A percentile compares a stretch with the other conserved stretches of the same genome.
Conservation (phyloP, 2,113 vertebrate species). For the Pyxicephalus adspersus region DNA sequence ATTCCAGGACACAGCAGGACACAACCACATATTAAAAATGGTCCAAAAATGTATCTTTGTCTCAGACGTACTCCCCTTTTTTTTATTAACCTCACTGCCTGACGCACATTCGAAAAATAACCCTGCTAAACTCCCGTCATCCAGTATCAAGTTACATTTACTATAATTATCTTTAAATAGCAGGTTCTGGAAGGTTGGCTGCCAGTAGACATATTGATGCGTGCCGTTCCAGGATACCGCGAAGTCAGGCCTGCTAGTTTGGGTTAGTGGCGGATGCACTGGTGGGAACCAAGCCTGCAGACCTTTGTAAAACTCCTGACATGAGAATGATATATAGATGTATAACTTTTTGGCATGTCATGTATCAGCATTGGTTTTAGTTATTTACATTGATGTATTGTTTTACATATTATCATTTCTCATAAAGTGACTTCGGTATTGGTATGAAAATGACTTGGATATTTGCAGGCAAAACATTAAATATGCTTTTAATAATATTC, state of each 20-base stretch:
- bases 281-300: no score
- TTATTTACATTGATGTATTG: no score
- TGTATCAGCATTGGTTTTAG: no score
- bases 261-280: no score
- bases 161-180: slow-evolving; percentile 39
- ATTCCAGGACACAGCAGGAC: slow-evolving; percentile 9
- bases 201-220: slow-evolving; percentile 4
- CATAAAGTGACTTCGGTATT: no score
- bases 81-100: neutral
- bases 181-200: slow-evolving; percentile 1
- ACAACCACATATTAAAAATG: slow-evolving; percentile 14
- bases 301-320: no score
- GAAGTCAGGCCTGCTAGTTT: neutral
- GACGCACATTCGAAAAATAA: slow-evolving; percentile 22
- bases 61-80: neutral
- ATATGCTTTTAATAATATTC: no score
- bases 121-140: slow-evolving; percentile 8
- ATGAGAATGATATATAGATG: no score
- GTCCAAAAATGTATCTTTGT: slow-evolving; percentile 3
- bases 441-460: no score
- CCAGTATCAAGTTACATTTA: slow-evolving; percentile 25
- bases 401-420: no score
- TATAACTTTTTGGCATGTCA: no score
- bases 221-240: neutral
- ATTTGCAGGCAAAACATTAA: no score